Evolutionary conservation across 2,113 vertebrate genomes (phyloP), one percentile per base, ranked within the genome.

Genomic region (Podarcis muralis): DNA sequence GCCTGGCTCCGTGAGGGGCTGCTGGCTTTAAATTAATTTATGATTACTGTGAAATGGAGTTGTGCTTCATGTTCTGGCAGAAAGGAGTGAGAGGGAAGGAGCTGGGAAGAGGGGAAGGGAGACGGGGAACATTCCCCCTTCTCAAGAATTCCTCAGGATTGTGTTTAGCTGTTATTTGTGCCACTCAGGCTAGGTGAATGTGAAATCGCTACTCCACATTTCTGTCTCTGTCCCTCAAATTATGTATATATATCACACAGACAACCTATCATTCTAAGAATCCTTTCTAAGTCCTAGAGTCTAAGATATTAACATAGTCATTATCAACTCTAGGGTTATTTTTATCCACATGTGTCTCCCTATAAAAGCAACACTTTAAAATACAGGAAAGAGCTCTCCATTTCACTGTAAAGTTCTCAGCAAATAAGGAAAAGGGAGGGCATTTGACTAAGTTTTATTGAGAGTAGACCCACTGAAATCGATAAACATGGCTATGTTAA

Each of bases 151-250:
- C 91, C 83, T 57, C 22, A 68, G 86, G 0, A 2, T 0, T 0
- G 59, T 87, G 89, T 89, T 90, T 93, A 88, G 93, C 66, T 88
- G 93, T 62, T 25, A 76, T 71, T 77, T 83, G 69, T 75, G n/a
- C 89, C 79, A 87, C 86, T 72, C 86, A 84, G 85, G 88, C 90
- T 81, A 87, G 85, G 95, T 88, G 89, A 94, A 93, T 91, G 88
- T 83, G 92, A 93, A 96, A 94, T 94, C 87, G 75, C 89, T 93
- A 91, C 91, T 68, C 94, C 93, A 94, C 95, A 94, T 96, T 95
- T 94, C 96, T 95, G 96, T 95, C 85, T 85, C 93, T 90, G 83
- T 81, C 72, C 87, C 90, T 89, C 59, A 91, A 85, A 53, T 53
- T 53, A 53, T 53, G 12, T 53, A 53, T 53, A 43, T 43, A 65